phyloP scores from a whole-genome alignment of 2,113 vertebrate species.

The Melanerpes aurifrons region DNA sequence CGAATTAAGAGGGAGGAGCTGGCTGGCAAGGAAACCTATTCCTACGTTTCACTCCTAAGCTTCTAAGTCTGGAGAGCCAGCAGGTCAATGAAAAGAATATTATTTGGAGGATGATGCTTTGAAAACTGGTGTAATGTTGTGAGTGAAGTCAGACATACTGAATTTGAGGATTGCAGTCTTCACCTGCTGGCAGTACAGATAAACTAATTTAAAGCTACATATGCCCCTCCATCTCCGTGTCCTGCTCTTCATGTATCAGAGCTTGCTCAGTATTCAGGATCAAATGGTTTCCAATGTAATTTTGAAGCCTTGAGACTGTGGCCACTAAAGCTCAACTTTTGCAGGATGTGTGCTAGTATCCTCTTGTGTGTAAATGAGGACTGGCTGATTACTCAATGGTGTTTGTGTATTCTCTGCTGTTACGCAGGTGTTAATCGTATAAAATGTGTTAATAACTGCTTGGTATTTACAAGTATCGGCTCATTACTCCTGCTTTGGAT shows the following conservation, averaged over 20 bases:
- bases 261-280: neutral
- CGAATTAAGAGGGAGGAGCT: constrained; percentile 68
- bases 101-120: neutral
- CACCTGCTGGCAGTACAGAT: neutral
- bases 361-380: constrained; percentile 40
- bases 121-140: neutral
- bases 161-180: neutral
- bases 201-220: neutral
- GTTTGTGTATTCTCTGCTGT: constrained; percentile 18
- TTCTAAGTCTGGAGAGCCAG: neutral
- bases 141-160: neutral
- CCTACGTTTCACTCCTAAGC: neutral
- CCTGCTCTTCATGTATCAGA: neutral
- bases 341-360: neutral
- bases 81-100: neutral
- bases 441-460: constrained; percentile 51
- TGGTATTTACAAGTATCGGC: constrained; percentile 44
- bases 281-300: neutral
- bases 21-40: constrained; percentile 38
- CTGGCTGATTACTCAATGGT: constrained; percentile 34
- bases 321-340: neutral
- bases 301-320: neutral
- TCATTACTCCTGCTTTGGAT: constrained; percentile 7
- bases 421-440: constrained; percentile 31
- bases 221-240: neutral